Base-by-base conservation (phyloP, 2,888 invertebrate genomes). In the Lysandra coridon region DNA sequence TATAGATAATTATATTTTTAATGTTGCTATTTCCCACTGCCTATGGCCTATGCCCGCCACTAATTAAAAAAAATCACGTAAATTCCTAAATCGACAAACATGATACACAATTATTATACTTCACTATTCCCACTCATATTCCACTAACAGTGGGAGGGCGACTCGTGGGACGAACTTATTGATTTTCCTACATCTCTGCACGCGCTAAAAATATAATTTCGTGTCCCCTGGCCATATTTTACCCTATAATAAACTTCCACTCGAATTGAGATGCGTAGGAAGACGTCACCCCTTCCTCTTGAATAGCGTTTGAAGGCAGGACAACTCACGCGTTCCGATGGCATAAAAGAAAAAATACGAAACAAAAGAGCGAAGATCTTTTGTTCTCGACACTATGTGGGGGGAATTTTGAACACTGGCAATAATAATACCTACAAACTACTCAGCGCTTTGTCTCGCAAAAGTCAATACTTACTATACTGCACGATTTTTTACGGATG, bases 261-360 rank as follows among this genome's bases (percentile, higher is more conserved):
- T 92, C 90, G 85, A 91, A 90, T 88, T 89, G 86, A 88, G 88
- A 89, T 85, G 86, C 88, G 91, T 92, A 85, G 92, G 91, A 91
- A 92, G 92, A 91, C 91, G 90, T 88, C 92, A 91, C 92, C 93
- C 87, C 89, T 89, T 89, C 85, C 85, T 87, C 86, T 80, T 88
- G 85, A 86, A 89, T 86, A 90, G 92, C 90, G 92, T 91, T 90
- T 84, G 88, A 74, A 79, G 62, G 74, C 86, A 83, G 85, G 83
- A 84, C 83, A 87, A 89, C 89, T 86, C 79, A 49, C 62, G 79
- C 79, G 74, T 79, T 79, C 23, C 74, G 30, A 74, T 40, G 44
- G 5, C 79, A 79, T 75, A 79, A 79, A 79, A 79, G 79, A 64
- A 79, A 79, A 79, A 73, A 74, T 23, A 40, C 44, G 73, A 23